Evolutionary conservation across 2,888 invertebrate species (phyloP).

Genomic region (Plebejus argus): DNA sequence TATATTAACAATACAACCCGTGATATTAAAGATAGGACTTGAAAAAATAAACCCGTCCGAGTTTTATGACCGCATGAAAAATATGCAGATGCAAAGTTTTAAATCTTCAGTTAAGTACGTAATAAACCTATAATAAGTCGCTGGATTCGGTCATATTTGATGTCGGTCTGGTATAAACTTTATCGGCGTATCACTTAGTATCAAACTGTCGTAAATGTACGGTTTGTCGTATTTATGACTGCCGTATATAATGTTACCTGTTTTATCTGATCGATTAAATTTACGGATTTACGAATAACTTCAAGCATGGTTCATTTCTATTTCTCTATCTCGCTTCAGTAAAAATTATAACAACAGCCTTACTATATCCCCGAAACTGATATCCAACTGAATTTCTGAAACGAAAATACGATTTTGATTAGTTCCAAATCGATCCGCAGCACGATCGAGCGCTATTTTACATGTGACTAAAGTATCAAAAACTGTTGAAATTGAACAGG

Average conservation of each 20-base stretch:
- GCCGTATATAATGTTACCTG: conserved; percentile 46
- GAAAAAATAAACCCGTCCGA: not conserved
- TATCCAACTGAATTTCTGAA: no score
- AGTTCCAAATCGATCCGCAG: no score
- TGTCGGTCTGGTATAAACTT: conserved; percentile 51
- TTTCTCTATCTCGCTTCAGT: no score
- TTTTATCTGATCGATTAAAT: conserved; percentile 32
- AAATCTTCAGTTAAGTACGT: conserved; percentile 12
- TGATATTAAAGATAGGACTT: not conserved
- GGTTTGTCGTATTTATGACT: conserved; percentile 75
- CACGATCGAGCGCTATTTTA: no score
- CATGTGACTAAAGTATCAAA: no score
- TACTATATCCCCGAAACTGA: no score
- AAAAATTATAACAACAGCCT: no score
- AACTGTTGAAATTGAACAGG: no score
- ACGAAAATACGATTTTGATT: no score
- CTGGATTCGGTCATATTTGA: conserved; percentile 33
- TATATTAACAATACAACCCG: not conserved
- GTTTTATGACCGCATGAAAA: not conserved
- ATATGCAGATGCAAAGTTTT: conserved; percentile 21
- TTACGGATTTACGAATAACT: no score
- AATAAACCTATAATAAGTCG: conserved; percentile 12
- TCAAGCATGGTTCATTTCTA: no score
- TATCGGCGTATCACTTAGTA: conserved; percentile 74
- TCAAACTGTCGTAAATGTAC: conserved; percentile 68